Percentiles rank a stretch among this genome's conserved stretches.
phyloP scores from a whole-genome alignment of 2,113 vertebrate species.

The Heliornis fulica region DNA sequence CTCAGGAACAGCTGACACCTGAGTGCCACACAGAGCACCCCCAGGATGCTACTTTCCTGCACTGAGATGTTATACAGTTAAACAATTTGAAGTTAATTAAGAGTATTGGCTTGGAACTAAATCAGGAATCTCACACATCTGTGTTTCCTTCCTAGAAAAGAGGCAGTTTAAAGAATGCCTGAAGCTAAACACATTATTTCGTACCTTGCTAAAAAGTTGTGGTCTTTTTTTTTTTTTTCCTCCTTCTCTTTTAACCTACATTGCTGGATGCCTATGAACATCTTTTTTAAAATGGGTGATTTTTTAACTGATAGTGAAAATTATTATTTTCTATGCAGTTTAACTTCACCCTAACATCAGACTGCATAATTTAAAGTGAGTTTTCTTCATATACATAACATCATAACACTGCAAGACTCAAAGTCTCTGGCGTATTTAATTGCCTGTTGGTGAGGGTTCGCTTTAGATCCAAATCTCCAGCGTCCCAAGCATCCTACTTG shows the following conservation, averaged over 20 bases:
- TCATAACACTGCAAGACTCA: not conserved
- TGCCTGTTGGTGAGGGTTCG: constrained; percentile 35
- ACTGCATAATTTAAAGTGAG: constrained; percentile 55
- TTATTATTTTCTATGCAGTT: constrained; percentile 49
- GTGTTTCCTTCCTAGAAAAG: constrained; percentile 66
- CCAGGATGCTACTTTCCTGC: not conserved
- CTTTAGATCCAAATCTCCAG: constrained; percentile 58
- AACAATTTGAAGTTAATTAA: constrained; percentile 81
- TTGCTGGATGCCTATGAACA: not conserved
- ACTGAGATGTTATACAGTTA: constrained; percentile 63
- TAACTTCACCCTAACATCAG: constrained; percentile 53
- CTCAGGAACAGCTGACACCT: not conserved
- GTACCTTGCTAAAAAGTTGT: constrained; percentile 51
- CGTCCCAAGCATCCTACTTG: constrained; percentile 5
- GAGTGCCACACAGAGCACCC: not conserved
- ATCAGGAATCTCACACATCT: constrained; percentile 73
- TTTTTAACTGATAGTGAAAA: constrained; percentile 57
- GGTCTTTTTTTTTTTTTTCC: not conserved
- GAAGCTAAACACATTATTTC: constrained; percentile 58
- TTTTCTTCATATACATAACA: constrained; percentile 51
- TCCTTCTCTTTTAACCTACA: constrained; percentile 51
- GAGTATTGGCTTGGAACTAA: constrained; percentile 80
- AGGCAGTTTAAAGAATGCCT: constrained; percentile 63
- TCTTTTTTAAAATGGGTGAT: constrained; percentile 34
- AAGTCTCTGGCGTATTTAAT: constrained; percentile 33